Conservation (phyloP, 2,888 invertebrate genomes). For the Gymnosoma rotundatum region DNA sequence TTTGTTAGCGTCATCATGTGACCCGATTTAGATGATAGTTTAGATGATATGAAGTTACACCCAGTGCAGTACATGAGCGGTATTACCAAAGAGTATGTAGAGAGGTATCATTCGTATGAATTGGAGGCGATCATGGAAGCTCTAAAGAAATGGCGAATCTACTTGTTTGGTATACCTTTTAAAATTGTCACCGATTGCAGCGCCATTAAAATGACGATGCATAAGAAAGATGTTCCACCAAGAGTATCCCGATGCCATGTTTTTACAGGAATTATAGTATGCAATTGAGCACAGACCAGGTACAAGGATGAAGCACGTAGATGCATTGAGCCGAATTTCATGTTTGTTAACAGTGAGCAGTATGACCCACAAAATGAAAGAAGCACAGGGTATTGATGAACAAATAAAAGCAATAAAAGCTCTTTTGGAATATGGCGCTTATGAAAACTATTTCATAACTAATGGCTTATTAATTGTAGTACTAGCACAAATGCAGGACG, state of each 20-base stretch:
- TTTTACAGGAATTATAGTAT: conserved; percentile 71
- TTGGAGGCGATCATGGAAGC: too few relatives aligned
- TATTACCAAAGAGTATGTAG: too few relatives aligned
- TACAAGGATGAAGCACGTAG: conserved; percentile 56
- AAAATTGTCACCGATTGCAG: conserved; percentile 33
- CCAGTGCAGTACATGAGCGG: too few relatives aligned
- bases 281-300: conserved; percentile 69
- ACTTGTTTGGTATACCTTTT: conserved; percentile 5
- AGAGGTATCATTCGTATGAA: too few relatives aligned
- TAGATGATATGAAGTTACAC: conserved; percentile 3
- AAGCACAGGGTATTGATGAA: conserved; percentile 26
- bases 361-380: conserved; percentile 32
- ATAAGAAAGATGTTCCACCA: conserved; percentile 69
- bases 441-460: conserved; percentile 57
- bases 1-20: too few relatives aligned
- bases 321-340: conserved; percentile 47
- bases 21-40: too few relatives aligned
- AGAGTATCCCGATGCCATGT: conserved; percentile 72
- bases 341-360: conserved; percentile 46
- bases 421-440: conserved; percentile 11
- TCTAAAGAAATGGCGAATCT: conserved; percentile 31
- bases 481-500: background rate
- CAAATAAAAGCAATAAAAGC: conserved; percentile 39
- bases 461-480: conserved; percentile 51
- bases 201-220: conserved; percentile 72